These are phyloP conservation scores for Rhinoptilus africanus DNA, from an alignment of 2,113 vertebrate genomes.

Conservation along the genomic window DNA sequence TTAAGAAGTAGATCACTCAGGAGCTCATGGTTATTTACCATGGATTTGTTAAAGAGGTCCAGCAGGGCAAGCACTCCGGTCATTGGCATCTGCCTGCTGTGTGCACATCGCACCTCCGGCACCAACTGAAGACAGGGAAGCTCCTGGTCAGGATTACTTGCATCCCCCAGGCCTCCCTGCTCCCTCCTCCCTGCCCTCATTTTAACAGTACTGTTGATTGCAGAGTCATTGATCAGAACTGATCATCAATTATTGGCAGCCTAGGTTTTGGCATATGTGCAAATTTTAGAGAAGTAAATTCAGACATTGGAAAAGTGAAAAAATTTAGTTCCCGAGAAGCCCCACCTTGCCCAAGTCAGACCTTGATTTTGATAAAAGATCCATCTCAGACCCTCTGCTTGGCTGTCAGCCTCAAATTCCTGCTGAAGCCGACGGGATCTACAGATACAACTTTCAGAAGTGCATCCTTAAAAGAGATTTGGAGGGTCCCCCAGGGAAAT, in stretches of 20 bases:
- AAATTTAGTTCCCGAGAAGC: neutral
- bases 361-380: neutral
- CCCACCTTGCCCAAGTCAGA: neutral
- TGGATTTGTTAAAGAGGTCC: neutral
- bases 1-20: neutral
- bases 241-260: neutral
- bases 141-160: fast-evolving
- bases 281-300: neutral
- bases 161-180: too few species aligned
- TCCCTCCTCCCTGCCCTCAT: neutral
- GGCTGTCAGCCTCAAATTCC: neutral
- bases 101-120: neutral
- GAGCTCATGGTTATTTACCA: neutral
- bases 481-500: neutral
- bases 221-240: neutral
- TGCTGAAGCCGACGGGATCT: neutral
- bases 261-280: neutral
- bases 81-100: neutral
- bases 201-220: neutral
- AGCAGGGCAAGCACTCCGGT: neutral
- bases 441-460: neutral
- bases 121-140: neutral
- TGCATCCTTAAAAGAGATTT: neutral
- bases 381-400: neutral
- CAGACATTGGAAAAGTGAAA: neutral